phyloP scores from a whole-genome alignment of 2,888 invertebrate species.

The Tromatobia lineatoria region DNA sequence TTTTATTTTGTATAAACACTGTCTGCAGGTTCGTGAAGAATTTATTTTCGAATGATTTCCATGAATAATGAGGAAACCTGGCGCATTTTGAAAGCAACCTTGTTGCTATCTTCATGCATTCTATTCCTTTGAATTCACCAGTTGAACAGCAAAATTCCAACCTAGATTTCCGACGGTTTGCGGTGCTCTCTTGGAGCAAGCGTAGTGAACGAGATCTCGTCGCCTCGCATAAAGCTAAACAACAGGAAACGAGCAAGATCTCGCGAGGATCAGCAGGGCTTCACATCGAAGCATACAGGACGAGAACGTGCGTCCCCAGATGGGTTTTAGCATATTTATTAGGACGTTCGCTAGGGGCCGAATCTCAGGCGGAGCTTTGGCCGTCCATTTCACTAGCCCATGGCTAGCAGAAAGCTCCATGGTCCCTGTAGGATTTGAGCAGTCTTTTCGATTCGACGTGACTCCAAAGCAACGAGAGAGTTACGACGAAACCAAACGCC shows the following conservation, averaged over 20 bases:
- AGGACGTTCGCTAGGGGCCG: slow-evolving; percentile 10
- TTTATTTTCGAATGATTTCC: slow-evolving; percentile 2
- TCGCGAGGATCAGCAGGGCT: slow-evolving; percentile 11
- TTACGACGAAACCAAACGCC: neutral
- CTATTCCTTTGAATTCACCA: slow-evolving; percentile 3
- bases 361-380: slow-evolving; percentile 22
- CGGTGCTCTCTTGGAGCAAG: neutral
- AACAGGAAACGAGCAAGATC: slow-evolving; percentile 7
- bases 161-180: neutral
- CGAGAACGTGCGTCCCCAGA: slow-evolving; percentile 14
- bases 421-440: slow-evolving; percentile 29
- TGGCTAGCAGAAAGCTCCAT: slow-evolving; percentile 5
- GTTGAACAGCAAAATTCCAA: neutral
- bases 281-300: slow-evolving; percentile 1
- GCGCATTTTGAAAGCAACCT: neutral
- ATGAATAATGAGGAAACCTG: neutral
- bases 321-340: slow-evolving; percentile 45
- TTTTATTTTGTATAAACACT: neutral
- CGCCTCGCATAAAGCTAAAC: neutral
- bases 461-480: neutral
- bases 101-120: neutral
- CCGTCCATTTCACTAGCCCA: slow-evolving; percentile 17
- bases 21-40: neutral
- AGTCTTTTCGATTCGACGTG: neutral
- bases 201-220: neutral